Evolutionary conservation across 1,140 invertebrate species (phyloP), one percentile per base, ranked within the genome.

Genomic region (Zaprionus ghesquierei): DNA sequence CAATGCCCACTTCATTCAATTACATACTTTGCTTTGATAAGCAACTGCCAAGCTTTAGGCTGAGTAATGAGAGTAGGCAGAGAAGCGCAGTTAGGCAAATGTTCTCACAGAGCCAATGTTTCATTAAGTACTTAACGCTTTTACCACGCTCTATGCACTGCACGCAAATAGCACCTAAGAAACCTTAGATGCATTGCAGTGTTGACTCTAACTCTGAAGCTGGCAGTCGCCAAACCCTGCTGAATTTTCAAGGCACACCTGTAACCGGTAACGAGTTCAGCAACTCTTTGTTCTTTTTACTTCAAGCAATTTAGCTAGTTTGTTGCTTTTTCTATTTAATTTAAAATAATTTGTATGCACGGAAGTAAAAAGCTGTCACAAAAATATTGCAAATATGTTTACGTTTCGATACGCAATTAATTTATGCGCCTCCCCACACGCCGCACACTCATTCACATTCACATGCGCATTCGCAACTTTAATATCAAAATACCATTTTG

Each of bases 21-120:
- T n/a, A n/a, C n/a, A n/a, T n/a, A n/a, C n/a, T n/a, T n/a, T n/a
- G n/a, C n/a, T n/a, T n/a, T n/a, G n/a, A n/a, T n/a, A n/a, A n/a
- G n/a, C n/a, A n/a, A n/a, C n/a, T n/a, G n/a, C n/a, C n/a, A n/a
- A n/a, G n/a, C n/a, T n/a, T n/a, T n/a, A n/a, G n/a, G n/a, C n/a
- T n/a, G n/a, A n/a, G n/a, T n/a, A n/a, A n/a, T n/a, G n/a, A n/a
- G n/a, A n/a, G n/a, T n/a, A n/a, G n/a, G n/a, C n/a, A n/a, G n/a
- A n/a, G n/a, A n/a, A n/a, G n/a, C n/a, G n/a, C n/a, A n/a, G n/a
- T n/a, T n/a, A n/a, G n/a, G n/a, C n/a, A n/a, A n/a, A 35, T 71
- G 58, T 81, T 68, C 50, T 64, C 72, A 59, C 77, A 44, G 77
- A 79, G 84, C 72, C 82, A 87, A 89, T 82, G 82, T 71, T 79